These are phyloP conservation scores for Hypsopygia costalis DNA, from an alignment of 2,888 invertebrate species.

Conservation along the genomic window DNA sequence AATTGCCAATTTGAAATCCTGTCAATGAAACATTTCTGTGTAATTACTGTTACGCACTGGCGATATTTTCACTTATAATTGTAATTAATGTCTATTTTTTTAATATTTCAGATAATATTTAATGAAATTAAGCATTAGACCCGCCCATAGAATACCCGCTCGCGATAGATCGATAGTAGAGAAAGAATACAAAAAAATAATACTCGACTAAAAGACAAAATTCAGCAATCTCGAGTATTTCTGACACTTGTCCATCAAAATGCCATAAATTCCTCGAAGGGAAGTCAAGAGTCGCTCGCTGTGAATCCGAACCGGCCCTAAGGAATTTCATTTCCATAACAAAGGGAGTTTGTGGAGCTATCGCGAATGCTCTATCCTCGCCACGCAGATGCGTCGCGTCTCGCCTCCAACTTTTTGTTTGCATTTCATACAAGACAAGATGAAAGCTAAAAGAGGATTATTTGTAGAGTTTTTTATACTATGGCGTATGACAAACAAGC, in stretches of 20 bases:
- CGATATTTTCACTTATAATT: no score
- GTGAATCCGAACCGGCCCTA: neutral
- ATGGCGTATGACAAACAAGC: no score
- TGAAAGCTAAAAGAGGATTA: no score
- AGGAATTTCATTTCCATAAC: conserved; percentile 36
- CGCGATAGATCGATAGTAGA: no score
- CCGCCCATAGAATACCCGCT: no score
- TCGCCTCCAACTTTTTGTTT: neutral
- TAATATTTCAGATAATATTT: no score
- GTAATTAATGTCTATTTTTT: no score
- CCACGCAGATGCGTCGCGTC: neutral
- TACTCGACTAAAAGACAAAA: neutral
- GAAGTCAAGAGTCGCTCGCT: neutral
- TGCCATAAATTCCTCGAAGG: neutral
- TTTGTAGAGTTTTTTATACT: no score
- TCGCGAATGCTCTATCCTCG: neutral
- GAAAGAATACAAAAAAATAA: neutral
- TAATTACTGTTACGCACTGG: no score
- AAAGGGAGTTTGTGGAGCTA: conserved; percentile 20
- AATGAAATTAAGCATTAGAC: no score
- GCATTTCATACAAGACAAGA: neutral
- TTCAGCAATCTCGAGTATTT: neutral
- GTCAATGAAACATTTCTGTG: no score
- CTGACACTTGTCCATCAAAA: neutral
- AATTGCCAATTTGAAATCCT: no score